Base-by-base conservation (phyloP, 2,888 invertebrate genomes). In the Agrotis puta region DNA sequence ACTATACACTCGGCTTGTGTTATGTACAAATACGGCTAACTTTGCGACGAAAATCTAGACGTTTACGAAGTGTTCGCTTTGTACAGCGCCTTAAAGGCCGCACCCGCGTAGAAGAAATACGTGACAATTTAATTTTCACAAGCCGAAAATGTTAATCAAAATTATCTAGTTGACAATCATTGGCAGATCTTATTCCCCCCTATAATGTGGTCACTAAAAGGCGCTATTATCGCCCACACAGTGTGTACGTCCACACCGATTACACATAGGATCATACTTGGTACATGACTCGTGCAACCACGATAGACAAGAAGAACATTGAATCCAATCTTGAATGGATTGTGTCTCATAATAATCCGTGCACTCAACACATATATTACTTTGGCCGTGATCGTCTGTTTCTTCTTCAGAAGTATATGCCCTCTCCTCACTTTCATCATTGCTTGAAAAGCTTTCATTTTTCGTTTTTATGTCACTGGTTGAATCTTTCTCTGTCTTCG, bases 381-480 rank as follows among this genome's bases (percentile, higher is more conserved):
- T 2, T 24, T 54, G 27, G 3, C 11, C 54, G 27, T 54, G 54
- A 27, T 54, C 27, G 22, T 54, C 54, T 54, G 27, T 27, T 54
- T 54, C 27, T 54, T 54, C 54, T 54, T 54, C 54, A 54, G 54
- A 54, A 27, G 54, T 54, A 54, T 54, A 27, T 27, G 18, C 27
- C 27, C 27, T 27, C 27, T 3, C 54, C 9, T 54, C 54, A 6
- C 27, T 54, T 18, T 54, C 54, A 18, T 54, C 54, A 54, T 54
- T 54, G 27, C 54, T 54, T 27, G 27, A 54, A 4, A 2, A 54
- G 54, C 9, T 27, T 54, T 13, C 54, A 4, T 54, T 54, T 54
- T 54, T 54, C 27, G 24, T 24, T 16, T 53, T 53, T 24, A 16
- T 54, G 18, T 22, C 18, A 18, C 18, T 54, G 18, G 11, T 18